These are phyloP conservation scores for Slavum lentiscoides DNA, from an alignment of 2,888 invertebrate species.

Conservation along the genomic window DNA sequence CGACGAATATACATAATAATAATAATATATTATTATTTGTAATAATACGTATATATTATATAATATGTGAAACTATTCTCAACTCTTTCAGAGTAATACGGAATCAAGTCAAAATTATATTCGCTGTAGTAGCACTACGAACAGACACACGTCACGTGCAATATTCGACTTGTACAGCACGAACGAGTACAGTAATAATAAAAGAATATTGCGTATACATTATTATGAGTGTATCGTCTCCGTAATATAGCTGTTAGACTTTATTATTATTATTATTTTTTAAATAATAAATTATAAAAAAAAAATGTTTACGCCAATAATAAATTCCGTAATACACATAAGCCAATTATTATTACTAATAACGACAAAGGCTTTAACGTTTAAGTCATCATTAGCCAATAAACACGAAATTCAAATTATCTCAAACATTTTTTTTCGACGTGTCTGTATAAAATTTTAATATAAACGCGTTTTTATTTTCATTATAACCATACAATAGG, in stretches of 20 bases:
- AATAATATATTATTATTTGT: too few relatives aligned
- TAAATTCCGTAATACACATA: too few relatives aligned
- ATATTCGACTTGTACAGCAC: neutral
- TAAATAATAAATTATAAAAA: too few relatives aligned
- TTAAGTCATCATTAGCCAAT: neutral
- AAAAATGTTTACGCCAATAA: too few relatives aligned
- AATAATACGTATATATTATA: too few relatives aligned
- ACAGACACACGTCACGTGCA: neutral
- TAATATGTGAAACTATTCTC: neutral
- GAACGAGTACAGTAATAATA: slow-evolving; percentile 3
- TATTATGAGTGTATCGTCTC: neutral
- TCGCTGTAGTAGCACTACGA: neutral
- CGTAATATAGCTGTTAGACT: too few relatives aligned
- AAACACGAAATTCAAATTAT: neutral
- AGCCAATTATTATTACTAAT: too few relatives aligned
- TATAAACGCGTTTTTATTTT: too few relatives aligned
- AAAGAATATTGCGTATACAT: neutral
- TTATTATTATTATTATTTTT: too few relatives aligned
- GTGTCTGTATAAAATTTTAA: neutral
- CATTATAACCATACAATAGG: too few relatives aligned
- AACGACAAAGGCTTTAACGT: neutral
- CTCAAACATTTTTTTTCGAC: neutral
- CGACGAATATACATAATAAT: neutral
- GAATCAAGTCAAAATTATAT: neutral
- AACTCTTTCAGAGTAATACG: neutral